These are phyloP conservation scores for Natator depressus DNA, from an alignment of 2,113 vertebrate genomes.

Conservation along the genomic window DNA sequence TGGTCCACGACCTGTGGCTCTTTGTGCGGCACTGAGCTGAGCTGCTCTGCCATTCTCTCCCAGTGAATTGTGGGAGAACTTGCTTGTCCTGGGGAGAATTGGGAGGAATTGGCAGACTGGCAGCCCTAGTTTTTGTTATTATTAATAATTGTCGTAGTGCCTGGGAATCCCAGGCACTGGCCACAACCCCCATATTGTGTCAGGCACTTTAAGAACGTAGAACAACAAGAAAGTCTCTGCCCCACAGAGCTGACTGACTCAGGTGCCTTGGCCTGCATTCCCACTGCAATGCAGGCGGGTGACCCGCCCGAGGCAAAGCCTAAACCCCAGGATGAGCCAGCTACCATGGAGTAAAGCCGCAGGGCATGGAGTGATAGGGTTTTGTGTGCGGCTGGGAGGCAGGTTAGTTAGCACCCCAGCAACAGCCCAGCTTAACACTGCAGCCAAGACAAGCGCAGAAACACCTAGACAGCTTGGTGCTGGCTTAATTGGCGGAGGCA, in stretches of 20 bases:
- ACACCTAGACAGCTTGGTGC: background rate
- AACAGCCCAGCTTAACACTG: background rate
- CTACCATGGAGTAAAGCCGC: background rate
- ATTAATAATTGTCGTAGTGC: background rate
- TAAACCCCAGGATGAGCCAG: background rate
- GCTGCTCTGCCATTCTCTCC: background rate
- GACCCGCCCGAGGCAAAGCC: background rate
- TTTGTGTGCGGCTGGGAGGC: accelerated
- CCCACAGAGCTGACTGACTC: background rate
- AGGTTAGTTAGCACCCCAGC: background rate
- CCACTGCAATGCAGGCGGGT: background rate
- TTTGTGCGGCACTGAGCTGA: background rate
- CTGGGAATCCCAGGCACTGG: accelerated
- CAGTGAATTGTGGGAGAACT: accelerated
- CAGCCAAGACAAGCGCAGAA: background rate
- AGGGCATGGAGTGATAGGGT: accelerated
- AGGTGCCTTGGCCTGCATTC: background rate
- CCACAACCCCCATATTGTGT: accelerated
- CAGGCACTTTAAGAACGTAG: accelerated
- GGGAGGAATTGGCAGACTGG: background rate
- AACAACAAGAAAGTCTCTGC: background rate
- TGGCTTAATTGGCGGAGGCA: background rate
- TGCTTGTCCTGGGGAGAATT: accelerated
- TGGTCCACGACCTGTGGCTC: background rate
- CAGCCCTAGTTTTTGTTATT: background rate